Evolutionary conservation across 64 coral and sea anemone species (phyloP), one percentile per base, ranked within the genome.

Genomic region (Montipora sp.): DNA sequence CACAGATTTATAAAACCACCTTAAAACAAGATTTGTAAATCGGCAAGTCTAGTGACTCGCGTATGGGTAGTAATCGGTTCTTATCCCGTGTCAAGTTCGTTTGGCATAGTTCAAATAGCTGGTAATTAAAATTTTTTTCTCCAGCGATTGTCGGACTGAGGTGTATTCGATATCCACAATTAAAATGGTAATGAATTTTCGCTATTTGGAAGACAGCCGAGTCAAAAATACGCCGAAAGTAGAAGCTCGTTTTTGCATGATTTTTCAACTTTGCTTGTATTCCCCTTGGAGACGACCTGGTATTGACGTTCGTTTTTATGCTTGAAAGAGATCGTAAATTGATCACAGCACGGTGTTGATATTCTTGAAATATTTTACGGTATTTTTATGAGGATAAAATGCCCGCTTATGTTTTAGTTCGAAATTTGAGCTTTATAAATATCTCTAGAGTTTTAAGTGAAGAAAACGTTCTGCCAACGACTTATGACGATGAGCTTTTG

Each of bases 91-190:
- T 72, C 65, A 51, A 49, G 59, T 46, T 11, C 80, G 57, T 70
- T 72, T 63, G 16, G 65, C 65, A 85, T 51, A 72, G 82, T 85
- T 85, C 44, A 46, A 85, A 85, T 85, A 65, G 21, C 71, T 85
- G 61, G 5, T 85, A 49, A 44, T 63, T 22, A 57, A 1, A 21
- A 0, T 0, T 71, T 21, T 21, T 50, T 48, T 18, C 49, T 16
- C 46, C 47, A 22, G 57, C 58, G 80, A 63, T 61, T n/a, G 59
- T 44, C 45, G 44, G 65, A 85, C 49, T 71, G 82, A 70, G 7
- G 19, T 50, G 65, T 23, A 68, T 85, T 85, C 14, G 21, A 72
- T 85, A 72, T 45, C 82, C 2, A 50, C 18, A 85, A n/a, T 48
- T 8, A 43, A 71, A 85, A 71, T 71, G 82, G 9, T 49, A 85